Percentiles rank a stretch among this genome's conserved stretches.
phyloP scores from a whole-genome alignment of 2,113 vertebrate species.

The Apus apus region DNA sequence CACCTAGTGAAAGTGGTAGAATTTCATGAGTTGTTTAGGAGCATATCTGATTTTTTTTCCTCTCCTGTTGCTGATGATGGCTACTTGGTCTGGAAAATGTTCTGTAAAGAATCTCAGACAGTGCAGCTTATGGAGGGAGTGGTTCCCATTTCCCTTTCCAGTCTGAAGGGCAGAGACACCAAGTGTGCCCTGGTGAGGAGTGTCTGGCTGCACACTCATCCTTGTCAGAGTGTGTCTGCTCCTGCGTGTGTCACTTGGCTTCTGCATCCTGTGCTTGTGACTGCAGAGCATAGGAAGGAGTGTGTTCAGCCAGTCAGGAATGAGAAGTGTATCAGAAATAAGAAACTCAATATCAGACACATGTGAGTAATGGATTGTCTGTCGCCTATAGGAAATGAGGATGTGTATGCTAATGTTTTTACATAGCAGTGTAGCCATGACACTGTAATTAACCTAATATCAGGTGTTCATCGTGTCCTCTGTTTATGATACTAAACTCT shows the following conservation, averaged over 20 bases:
- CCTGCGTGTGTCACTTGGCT: not conserved
- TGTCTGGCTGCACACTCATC: not conserved
- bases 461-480: not conserved
- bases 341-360: not conserved
- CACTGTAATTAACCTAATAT: not conserved
- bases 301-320: not conserved
- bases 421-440: not conserved
- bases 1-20: not conserved
- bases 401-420: not conserved
- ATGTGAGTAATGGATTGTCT: not conserved
- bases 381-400: not conserved
- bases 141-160: not conserved
- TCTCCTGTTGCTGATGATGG: not conserved
- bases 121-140: not conserved
- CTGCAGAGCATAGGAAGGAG: not conserved
- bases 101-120: not conserved
- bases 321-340: not conserved
- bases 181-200: not conserved
- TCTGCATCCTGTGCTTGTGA: not conserved
- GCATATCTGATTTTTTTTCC: not conserved
- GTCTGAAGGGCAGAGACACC: not conserved
- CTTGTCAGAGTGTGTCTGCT: not conserved
- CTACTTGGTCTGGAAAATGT: not conserved
- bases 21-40: not conserved
- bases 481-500: not conserved